Percentiles rank a stretch among this genome's conserved stretches.
These are phyloP conservation scores for Acridotheres tristis DNA, from an alignment of 2,797 vertebrate genomes.

Conservation along the genomic window DNA sequence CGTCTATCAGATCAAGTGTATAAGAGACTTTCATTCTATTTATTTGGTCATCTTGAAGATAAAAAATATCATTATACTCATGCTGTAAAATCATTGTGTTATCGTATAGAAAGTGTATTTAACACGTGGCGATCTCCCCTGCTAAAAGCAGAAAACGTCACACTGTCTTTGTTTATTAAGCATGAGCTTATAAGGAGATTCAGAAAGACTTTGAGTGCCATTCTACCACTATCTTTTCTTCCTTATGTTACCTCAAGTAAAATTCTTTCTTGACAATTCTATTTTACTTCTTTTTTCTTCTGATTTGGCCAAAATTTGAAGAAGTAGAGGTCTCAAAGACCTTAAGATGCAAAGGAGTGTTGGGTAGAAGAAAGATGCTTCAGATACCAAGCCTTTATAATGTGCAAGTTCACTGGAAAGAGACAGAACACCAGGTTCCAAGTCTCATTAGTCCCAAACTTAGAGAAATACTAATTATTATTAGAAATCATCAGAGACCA, in stretches of 20 bases:
- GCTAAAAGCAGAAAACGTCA: neutral
- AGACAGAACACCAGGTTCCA: neutral
- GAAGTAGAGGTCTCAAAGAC: neutral
- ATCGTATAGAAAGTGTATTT: fast-evolving
- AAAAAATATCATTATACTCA: neutral
- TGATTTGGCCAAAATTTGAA: neutral
- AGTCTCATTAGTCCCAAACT: neutral
- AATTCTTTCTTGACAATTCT: neutral
- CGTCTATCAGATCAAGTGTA: neutral
- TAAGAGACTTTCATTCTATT: neutral
- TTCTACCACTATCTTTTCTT: neutral
- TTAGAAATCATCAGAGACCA: neutral
- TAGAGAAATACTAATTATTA: neutral
- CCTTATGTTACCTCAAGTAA: neutral
- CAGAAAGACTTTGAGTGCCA: neutral
- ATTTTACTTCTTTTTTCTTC: neutral
- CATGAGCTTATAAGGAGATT: neutral
- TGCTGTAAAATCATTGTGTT: neutral
- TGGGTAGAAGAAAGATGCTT: neutral
- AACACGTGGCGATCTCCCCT: neutral
- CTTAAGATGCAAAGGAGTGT: neutral
- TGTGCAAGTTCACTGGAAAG: neutral
- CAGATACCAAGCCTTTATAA: neutral
- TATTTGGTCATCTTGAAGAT: neutral
- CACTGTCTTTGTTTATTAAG: neutral